Evolutionary conservation across 2,888 invertebrate species (phyloP).

Genomic region (Galeopsomyia nigrocyanea): DNA sequence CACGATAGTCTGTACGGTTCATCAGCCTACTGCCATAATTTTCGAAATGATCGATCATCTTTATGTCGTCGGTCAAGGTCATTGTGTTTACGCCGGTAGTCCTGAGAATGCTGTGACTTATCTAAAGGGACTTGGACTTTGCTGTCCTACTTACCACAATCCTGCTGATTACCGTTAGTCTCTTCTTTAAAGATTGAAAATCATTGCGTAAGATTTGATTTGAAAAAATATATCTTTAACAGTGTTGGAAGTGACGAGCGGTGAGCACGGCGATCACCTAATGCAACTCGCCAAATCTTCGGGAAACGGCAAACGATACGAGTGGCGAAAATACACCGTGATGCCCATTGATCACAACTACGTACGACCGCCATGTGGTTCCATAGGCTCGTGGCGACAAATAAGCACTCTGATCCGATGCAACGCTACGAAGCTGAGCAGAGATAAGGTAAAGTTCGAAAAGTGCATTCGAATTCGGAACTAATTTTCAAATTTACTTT

Average conservation of each 20-base stretch:
- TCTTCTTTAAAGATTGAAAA: too few relatives aligned
- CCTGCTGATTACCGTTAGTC: slow-evolving; percentile 89
- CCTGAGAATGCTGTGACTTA: slow-evolving; percentile 83
- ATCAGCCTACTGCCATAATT: slow-evolving; percentile 90
- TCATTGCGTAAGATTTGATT: too few relatives aligned
- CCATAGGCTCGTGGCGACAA: slow-evolving; percentile 74
- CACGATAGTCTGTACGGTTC: slow-evolving; percentile 90
- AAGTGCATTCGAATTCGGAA: too few relatives aligned
- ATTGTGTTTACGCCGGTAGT: slow-evolving; percentile 85
- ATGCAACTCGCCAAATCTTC: slow-evolving; percentile 74
- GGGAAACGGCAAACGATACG: slow-evolving; percentile 74
- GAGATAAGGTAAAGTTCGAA: slow-evolving; percentile 72
- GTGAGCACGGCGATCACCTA: slow-evolving; percentile 79
- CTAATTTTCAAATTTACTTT: neutral
- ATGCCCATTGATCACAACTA: slow-evolving; percentile 54
- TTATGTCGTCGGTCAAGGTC: slow-evolving; percentile 85
- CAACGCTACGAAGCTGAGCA: slow-evolving; percentile 76
- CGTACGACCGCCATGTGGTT: slow-evolving; percentile 66
- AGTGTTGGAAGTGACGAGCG: slow-evolving; percentile 81
- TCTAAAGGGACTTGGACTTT: slow-evolving; percentile 77
- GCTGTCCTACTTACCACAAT: slow-evolving; percentile 91
- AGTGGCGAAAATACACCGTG: slow-evolving; percentile 67
- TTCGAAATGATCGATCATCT: slow-evolving; percentile 92
- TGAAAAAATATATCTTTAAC: too few relatives aligned
- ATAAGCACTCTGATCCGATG: slow-evolving; percentile 74